Evolutionary conservation across 1,140 invertebrate genomes (phyloP).

Genomic region (Drosophila ironensis): DNA sequence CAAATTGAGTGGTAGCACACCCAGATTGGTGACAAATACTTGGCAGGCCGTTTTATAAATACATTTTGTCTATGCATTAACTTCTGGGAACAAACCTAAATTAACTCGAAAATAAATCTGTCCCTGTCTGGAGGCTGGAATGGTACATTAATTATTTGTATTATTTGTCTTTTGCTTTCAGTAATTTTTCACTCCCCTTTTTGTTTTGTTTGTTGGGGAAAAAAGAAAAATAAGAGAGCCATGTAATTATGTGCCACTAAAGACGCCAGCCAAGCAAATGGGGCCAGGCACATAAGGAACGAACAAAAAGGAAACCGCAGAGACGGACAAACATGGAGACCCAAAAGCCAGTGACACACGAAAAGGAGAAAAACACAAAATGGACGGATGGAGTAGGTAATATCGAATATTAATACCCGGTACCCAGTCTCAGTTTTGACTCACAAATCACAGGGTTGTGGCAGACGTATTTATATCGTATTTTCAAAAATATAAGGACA

Average conservation of each 20-base stretch:
- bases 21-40: background rate
- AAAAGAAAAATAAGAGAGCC: constrained; percentile 3
- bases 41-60: background rate
- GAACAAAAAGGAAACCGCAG: constrained; percentile 32
- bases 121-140: background rate
- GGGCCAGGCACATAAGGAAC: constrained; percentile 44
- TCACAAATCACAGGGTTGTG: too few relatives aligned
- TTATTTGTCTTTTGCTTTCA: constrained; percentile 29
- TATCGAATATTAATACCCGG: too few relatives aligned
- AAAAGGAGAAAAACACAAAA: constrained; percentile 21
- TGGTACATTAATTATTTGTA: constrained; percentile 35
- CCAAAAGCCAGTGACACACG: constrained; percentile 45
- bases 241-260: constrained; percentile 73
- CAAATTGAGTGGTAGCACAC: too few relatives aligned
- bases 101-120: constrained; percentile 28
- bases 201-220: constrained; percentile 10
- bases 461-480: too few relatives aligned
- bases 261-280: constrained; percentile 63
- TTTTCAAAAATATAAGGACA: too few relatives aligned
- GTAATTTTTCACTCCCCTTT: constrained; percentile 56
- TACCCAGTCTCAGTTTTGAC: too few relatives aligned
- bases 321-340: constrained; percentile 30
- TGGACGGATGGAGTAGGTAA: background rate
- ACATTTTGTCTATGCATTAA: background rate
- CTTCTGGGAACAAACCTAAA: constrained; percentile 2